A percentile compares a stretch with the other conserved stretches of the same genome.
phyloP scores from a whole-genome alignment of 2,888 invertebrate genomes.

The Saturnia pavonia region DNA sequence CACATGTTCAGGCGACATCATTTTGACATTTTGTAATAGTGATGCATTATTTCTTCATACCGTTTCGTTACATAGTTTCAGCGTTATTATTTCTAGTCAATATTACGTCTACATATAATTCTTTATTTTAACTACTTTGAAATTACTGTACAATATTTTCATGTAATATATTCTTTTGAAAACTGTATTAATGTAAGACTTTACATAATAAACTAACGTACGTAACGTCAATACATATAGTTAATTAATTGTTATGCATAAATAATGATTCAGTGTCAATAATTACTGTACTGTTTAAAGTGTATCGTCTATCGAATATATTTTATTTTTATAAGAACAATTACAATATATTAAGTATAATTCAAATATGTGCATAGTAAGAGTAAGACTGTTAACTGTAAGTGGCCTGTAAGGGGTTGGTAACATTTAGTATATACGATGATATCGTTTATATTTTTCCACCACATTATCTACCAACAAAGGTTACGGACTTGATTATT shows the following conservation, averaged over 20 bases:
- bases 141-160: background rate
- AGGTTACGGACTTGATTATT: constrained; percentile 21
- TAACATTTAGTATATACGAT: background rate
- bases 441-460: constrained; percentile 1
- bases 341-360: background rate
- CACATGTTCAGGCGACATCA: background rate
- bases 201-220: background rate
- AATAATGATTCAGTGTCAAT: background rate
- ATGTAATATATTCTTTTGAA: background rate
- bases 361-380: background rate
- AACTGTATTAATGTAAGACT: background rate
- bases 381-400: background rate
- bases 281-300: background rate
- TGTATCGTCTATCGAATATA: background rate
- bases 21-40: background rate
- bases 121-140: background rate
- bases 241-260: background rate
- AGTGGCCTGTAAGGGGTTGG: background rate
- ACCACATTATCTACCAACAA: constrained; percentile 16
- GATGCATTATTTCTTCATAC: background rate
- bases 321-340: background rate
- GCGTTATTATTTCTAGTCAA: too few species aligned
- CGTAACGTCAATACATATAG: background rate
- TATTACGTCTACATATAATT: too few species aligned
- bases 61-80: too few species aligned